Base-by-base conservation (phyloP, 2,113 vertebrate genomes). In the Syngnathus floridae region DNA sequence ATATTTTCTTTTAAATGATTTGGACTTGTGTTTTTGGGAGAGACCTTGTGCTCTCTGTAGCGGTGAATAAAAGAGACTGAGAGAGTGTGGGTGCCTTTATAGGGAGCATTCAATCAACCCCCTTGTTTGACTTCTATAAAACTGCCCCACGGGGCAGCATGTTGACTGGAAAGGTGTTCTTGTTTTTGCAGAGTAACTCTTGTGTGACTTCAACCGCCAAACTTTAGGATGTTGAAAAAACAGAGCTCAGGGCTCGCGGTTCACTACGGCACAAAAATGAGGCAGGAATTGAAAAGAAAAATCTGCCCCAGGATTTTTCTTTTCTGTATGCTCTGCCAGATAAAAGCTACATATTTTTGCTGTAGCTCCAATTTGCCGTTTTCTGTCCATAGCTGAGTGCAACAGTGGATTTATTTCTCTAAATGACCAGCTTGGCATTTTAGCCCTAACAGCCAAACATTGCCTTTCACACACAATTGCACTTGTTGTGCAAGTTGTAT, bases 401-500 rank as follows among this genome's bases (percentile, higher is more conserved):
- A 26, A 35, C 17, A 43, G 46, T 65, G 60, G 64, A 75, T 73
- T 75, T 68, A 71, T 74, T 38, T 48, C 59, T 67, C 48, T 46
- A 74, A 76, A 84, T 81, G 74, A 78, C 77, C 64, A 54, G 71
- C 56, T 67, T 63, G 74, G 26, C 57, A 69, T 72, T 79, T 73
- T 70, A 77, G 65, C 69, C 63, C 76, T 10, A 49, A 70, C 65
- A 46, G 62, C 17, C 1, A 78, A 66, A 65, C 51, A 54, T 62
- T 59, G 69, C 71, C 67, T 71, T 40, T 19, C 21, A n/a, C 74
- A 62, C 48, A 71, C 74, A 69, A 64, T 80, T 72, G 73, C 67
- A 73, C 5, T 77, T 78, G 72, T 79, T 73, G 70, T 69, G 62
- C 52, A 45, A 75, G 75, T 66, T 69, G 77, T 82, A 74, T 80